Conservation (phyloP, 1,140 invertebrate genomes). For the Homalodisca vitripennis region DNA sequence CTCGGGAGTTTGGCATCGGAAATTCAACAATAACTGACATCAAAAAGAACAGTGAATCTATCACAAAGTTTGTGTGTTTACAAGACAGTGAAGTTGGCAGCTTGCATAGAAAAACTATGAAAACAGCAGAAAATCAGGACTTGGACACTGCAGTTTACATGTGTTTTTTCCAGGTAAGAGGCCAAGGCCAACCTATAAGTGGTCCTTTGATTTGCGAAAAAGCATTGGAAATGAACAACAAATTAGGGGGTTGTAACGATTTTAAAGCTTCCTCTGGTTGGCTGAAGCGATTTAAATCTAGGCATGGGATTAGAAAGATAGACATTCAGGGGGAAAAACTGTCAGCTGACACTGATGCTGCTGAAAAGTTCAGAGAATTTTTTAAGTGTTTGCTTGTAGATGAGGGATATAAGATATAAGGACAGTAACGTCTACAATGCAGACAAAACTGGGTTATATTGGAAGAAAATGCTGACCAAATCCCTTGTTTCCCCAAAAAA, state of each 20-base stretch:
- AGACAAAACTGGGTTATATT: constrained; percentile 42
- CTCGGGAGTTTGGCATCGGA: neutral
- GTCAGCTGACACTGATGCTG: constrained; percentile 44
- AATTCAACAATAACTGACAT: neutral
- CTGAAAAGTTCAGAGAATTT: constrained; percentile 37
- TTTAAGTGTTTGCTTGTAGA: constrained; percentile 34
- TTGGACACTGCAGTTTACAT: no score
- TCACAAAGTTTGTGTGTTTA: no score
- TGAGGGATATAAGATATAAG: constrained; percentile 41
- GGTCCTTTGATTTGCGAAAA: no score
- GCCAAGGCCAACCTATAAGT: no score
- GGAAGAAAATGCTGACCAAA: constrained; percentile 41
- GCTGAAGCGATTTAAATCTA: constrained; percentile 22
- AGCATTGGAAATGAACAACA: no score
- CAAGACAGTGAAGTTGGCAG: no score
- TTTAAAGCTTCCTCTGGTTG: constrained; percentile 16
- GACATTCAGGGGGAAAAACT: constrained; percentile 42
- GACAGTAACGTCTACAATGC: constrained; percentile 41
- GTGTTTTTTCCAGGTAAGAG: no score
- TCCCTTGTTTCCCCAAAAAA: constrained; percentile 28
- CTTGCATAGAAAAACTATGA: no score
- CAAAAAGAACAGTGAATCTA: no score
- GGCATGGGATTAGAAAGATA: constrained; percentile 34
- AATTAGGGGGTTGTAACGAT: no score
- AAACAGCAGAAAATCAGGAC: no score